Evolutionary conservation across 2,113 vertebrate genomes (phyloP), one percentile per base, ranked within the genome.

Genomic region (Pao palembangensis): DNA sequence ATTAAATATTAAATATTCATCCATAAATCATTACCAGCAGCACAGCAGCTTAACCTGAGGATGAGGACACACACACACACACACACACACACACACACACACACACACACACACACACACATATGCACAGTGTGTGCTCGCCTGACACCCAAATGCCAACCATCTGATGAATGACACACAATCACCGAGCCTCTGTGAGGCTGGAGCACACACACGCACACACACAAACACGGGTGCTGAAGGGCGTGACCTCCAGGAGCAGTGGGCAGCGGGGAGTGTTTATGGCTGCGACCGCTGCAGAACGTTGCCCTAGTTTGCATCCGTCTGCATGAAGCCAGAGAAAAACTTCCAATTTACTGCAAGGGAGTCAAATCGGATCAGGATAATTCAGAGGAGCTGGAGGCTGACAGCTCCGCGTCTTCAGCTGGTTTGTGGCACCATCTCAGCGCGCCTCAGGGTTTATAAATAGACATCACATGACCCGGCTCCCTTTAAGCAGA

Each of bases 1-100:
- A 59, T 88, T 60, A 86, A 88, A 85, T 76, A 83, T 86, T 67
- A 58, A 87, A 76, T 49, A 64, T 71, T 54, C 54, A 55, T 85
- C 58, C 41, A 47, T 87, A 77, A 85, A 76, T 82, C 69, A 85
- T 70, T 38, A 66, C 41, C 58, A 51, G 75, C 65, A 79, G 64
- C 55, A 55, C 6, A 21, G 21, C 31, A 60, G 62, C 61, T 78
- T 48, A 64, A 64, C 69, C 49, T 2, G 6, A 65, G 52, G 67
- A 25, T 25, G 23, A 25, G 23, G 23, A 25, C 42, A 53, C 31
- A 61, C 42, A 69, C 19, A 69, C 23, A 18, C 21, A 44, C 13
- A 50, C 25, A 49, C 47, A 49, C 31, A 58, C 42, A 69, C 19
- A 75, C 23, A 20, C 20, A 47, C 13, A 53, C 20, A 53, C 31